These are phyloP conservation scores for Heteractis magnifica DNA, from an alignment of 92 coral and sea anemone genomes.

Conservation along the genomic window DNA sequence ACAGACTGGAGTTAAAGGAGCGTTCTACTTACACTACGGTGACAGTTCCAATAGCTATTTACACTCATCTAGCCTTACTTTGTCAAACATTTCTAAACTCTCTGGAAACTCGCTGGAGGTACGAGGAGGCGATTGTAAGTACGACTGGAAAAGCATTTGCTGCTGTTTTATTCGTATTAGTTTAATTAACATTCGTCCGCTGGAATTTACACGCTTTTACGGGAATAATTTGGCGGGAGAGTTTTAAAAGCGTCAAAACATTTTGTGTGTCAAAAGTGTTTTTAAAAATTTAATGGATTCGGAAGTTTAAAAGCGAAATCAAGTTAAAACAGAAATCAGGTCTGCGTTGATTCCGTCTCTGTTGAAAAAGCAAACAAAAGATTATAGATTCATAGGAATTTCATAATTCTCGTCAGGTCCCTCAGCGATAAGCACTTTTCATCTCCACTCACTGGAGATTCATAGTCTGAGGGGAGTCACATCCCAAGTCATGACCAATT, in stretches of 20 bases:
- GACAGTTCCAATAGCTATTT: slow-evolving; percentile 34
- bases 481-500: slow-evolving; percentile 9
- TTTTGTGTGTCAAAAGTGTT: neutral
- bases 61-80: slow-evolving; percentile 75
- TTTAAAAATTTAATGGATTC: too few relatives aligned
- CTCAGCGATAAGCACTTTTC: neutral
- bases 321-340: neutral
- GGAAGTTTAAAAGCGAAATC: neutral
- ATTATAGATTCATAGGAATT: neutral
- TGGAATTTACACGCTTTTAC: neutral
- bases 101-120: slow-evolving; percentile 57
- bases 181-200: neutral
- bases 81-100: slow-evolving; percentile 58
- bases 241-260: neutral
- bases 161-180: neutral
- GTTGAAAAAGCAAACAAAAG: neutral
- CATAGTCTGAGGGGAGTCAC: slow-evolving; percentile 6
- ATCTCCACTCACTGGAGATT: slow-evolving; percentile 18
- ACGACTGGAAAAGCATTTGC: neutral
- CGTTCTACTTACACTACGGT: slow-evolving; percentile 72
- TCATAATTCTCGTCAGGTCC: neutral
- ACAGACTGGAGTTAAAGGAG: slow-evolving; percentile 67
- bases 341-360: neutral
- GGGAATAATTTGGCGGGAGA: neutral
- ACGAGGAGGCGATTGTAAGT: slow-evolving; percentile 87